Evolutionary conservation across 1,140 invertebrate genomes (phyloP).

Genomic region (Bombus sylvicola): DNA sequence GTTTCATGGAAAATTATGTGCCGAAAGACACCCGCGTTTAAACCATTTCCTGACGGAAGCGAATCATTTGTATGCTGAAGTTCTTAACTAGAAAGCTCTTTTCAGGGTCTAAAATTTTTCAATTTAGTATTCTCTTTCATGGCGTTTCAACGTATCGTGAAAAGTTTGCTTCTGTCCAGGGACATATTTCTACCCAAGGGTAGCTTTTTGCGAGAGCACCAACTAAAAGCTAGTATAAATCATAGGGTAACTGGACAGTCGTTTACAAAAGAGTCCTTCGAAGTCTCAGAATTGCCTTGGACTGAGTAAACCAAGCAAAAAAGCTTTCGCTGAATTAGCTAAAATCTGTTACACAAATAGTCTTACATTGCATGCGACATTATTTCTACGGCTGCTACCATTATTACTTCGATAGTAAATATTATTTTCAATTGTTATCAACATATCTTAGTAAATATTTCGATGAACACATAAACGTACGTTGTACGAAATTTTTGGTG

Average conservation of each 20-base stretch:
- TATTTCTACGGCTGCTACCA: not conserved
- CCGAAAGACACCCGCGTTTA: not conserved
- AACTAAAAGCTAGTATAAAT: constrained; percentile 82
- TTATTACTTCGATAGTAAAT: not conserved
- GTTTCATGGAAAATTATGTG: too few species aligned
- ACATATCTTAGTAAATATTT: not conserved
- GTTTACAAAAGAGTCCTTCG: constrained; percentile 76
- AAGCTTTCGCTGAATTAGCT: not conserved
- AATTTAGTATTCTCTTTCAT: constrained; percentile 64
- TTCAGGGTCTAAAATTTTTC: constrained; percentile 37
- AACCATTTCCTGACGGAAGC: constrained; percentile 1
- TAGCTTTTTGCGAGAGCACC: constrained; percentile 75
- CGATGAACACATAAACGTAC: not conserved
- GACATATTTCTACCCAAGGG: constrained; percentile 74
- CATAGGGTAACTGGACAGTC: constrained; percentile 77
- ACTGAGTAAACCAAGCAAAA: constrained; percentile 2
- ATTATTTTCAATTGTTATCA: not conserved
- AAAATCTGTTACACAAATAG: constrained; percentile 1
- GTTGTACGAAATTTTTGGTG: too few species aligned
- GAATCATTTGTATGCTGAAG: not conserved
- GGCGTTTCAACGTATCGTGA: constrained; percentile 47
- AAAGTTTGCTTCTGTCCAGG: constrained; percentile 49
- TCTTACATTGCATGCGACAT: not conserved
- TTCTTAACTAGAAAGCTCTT: constrained; percentile 20
- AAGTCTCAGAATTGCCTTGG: constrained; percentile 61